Evolutionary conservation across 2,888 invertebrate species (phyloP), one percentile per base, ranked within the genome.

Genomic region (Callyntrura guangdongensis): DNA sequence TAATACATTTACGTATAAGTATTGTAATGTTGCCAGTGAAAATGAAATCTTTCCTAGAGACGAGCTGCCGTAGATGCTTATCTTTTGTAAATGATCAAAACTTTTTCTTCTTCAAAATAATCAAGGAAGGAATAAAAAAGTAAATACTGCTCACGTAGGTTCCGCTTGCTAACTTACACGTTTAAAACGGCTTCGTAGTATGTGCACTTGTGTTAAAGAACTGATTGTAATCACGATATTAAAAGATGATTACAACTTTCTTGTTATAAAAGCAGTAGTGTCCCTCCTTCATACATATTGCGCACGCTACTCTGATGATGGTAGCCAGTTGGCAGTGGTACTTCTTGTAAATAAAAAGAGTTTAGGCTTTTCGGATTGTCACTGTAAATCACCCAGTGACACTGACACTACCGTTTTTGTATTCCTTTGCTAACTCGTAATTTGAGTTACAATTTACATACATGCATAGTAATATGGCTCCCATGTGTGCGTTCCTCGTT

Each of bases 21-120:
- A 25, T 47, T 53, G 72, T n/a, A 22, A 49, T 36, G 69, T 69
- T 69, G 36, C 9, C 3, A 22, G 25, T 56, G 56, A 59, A 85
- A 85, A 49, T 36, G 27, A 56, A 36, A 25, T 74, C 27, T 49
- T n/a, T 25, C 53, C n/a, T 53, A n/a, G 27, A 87, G 56, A 69
- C 27, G 36, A 49, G 67, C 27, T 87, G 79, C 81, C 81, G 17
- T 87, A 81, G 81, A 87, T 81, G 81, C 87, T 82, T 87, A 87
- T 87, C 87, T 53, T 14, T 17, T 53, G 53, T 53, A 79, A 59
- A 53, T 53, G 79, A 79, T 79, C 79, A 14, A 22, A 56, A 9
- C 6, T 53, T 79, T 77, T 25, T 47, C 20, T 77, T 25, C 17
- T 22, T 77, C 27, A 77, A 56, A 36, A 22, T 56, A 79, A 53